phyloP scores from a whole-genome alignment of 2,113 vertebrate genomes.

The Menidia beryllina region DNA sequence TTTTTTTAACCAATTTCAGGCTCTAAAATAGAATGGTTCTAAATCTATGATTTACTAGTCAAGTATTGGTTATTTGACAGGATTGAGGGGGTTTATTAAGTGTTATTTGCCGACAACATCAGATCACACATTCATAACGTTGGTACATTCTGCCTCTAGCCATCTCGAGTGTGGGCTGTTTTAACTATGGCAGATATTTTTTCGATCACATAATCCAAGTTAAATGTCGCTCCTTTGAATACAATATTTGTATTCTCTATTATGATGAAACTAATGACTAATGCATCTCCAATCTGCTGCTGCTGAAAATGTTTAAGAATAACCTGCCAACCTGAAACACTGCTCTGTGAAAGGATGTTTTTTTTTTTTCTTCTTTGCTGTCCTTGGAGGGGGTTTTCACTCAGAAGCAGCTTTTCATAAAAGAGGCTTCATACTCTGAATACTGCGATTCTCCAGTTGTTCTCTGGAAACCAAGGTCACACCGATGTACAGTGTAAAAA shows the following conservation, averaged over 20 bases:
- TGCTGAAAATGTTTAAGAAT: constrained; percentile 40
- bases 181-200: background rate
- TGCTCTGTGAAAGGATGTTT: constrained; percentile 63
- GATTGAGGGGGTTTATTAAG: background rate
- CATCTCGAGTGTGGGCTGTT: background rate
- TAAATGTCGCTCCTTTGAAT: background rate
- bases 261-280: background rate
- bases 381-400: constrained; percentile 72
- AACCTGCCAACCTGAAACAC: constrained; percentile 36
- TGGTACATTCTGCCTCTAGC: background rate
- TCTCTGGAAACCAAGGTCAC: constrained; percentile 66
- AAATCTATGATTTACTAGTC: background rate
- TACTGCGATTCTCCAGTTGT: constrained; percentile 51
- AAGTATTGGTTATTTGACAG: background rate
- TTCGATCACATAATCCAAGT: background rate
- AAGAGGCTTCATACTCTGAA: constrained; percentile 47
- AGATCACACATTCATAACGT: background rate
- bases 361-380: constrained; percentile 25
- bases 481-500: constrained; percentile 43
- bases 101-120: background rate
- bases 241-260: constrained; percentile 7
- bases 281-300: constrained; percentile 4
- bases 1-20: too few relatives aligned
- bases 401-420: constrained; percentile 51
- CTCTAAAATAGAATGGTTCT: background rate